Percentiles rank a stretch among this genome's conserved stretches.
These are phyloP conservation scores for Tupaia chinensis DNA, from an alignment of 2,113 vertebrate genomes.

Conservation along the genomic window DNA sequence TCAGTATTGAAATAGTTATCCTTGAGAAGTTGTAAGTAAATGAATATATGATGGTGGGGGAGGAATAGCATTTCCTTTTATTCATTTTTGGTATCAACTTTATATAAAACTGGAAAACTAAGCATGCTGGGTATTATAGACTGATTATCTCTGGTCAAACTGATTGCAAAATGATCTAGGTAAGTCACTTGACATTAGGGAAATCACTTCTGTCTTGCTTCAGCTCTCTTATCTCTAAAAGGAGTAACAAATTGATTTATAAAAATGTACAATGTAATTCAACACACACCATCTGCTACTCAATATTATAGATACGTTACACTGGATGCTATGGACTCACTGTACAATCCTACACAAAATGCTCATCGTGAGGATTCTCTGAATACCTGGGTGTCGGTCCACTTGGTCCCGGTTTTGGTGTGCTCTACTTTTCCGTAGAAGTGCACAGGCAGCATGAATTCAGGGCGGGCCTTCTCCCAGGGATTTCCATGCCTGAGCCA, in stretches of 20 bases:
- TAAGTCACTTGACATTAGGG: neutral
- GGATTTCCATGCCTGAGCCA: slow-evolving; percentile 98
- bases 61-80: slow-evolving; percentile 8
- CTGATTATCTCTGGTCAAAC: neutral
- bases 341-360: no score
- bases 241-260: neutral
- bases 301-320: neutral
- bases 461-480: slow-evolving; percentile 97
- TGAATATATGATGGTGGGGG: neutral
- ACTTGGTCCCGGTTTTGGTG: slow-evolving; percentile 87
- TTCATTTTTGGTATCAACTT: neutral
- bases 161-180: neutral
- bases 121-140: neutral
- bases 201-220: slow-evolving; percentile 15
- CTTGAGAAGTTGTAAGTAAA: neutral
- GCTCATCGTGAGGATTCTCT: accelerated
- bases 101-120: neutral
- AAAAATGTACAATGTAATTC: neutral
- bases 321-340: neutral
- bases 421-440: slow-evolving; percentile 95
- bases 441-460: slow-evolving; percentile 97
- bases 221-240: neutral
- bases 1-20: slow-evolving; percentile 28
- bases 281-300: neutral
- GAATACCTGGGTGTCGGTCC: slow-evolving; percentile 95